Base-by-base conservation (phyloP, 1,140 invertebrate species). In the Brachionus calyciflorus region DNA sequence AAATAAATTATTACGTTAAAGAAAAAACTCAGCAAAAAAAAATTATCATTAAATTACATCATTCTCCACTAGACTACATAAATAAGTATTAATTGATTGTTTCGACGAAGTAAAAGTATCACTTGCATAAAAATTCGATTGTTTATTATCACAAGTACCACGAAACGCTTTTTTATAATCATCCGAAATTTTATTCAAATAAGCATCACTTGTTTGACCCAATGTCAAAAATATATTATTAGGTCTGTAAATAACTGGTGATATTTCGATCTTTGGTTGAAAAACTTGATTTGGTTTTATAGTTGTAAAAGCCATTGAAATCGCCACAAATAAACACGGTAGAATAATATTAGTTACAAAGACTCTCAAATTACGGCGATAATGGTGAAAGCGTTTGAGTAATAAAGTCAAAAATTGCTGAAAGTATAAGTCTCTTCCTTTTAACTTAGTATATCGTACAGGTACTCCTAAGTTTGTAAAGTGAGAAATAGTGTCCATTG, bases 331-430 rank as follows among this genome's bases (percentile, higher is more conserved):
- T 12, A 82, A 0, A 33, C 81, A 49, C 2, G 83, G 83, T 21
- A 84, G 53, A 9, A 84, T 21, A 1, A 84, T 21, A 3, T 80
- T 77, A 7, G 81, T 79, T 9, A 84, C 12, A 14, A 81, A 70
- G 60, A 81, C 79, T 17, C 80, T 79, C 81, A 81, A 82, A 78
- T 84, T 80, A 12, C 82, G 77, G 9, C 79, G 79, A 77, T 82
- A 81, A 70, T 84, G 83, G 63, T 81, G 81, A 63, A 83, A 81
- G 6, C 83, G 80, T 68, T 84, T 84, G 1, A 80, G 40, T 7
- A 84, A 41, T n/a, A 84, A 53, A 2, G 81, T 79, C n/a, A 37
- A 24, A 30, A 82, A 77, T 76, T 82, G 82, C 3, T 79, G 70
- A 2, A 77, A 40, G 46, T 77, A 77, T 19, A 77, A 46, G n/a